A percentile compares a stretch with the other conserved stretches of the same genome.
These are phyloP conservation scores for Scrobipalpa costella DNA, from an alignment of 2,888 invertebrate genomes.

Conservation along the genomic window DNA sequence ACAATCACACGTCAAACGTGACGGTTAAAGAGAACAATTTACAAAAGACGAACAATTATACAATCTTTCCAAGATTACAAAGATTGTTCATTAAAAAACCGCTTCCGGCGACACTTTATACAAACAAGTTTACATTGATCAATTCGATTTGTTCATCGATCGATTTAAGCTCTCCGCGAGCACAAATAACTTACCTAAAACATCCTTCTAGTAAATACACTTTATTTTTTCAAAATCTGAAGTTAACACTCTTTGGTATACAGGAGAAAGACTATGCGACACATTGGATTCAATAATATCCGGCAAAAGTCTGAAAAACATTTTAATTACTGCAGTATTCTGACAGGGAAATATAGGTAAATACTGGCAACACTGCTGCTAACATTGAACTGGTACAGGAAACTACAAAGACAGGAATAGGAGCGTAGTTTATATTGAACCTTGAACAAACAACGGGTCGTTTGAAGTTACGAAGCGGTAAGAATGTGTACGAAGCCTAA, in stretches of 20 bases:
- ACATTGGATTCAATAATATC: background rate
- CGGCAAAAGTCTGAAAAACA: background rate
- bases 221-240: slow-evolving; percentile 30
- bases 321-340: background rate
- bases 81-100: slow-evolving; percentile 15
- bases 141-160: too few relatives aligned
- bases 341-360: slow-evolving; percentile 2
- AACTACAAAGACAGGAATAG: slow-evolving; percentile 17
- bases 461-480: background rate
- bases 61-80: slow-evolving; percentile 9
- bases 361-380: slow-evolving; percentile 17
- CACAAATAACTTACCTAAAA: slow-evolving; percentile 17
- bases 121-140: slow-evolving; percentile 17
- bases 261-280: slow-evolving; percentile 21
- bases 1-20: slow-evolving; percentile 11
- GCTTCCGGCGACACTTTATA: background rate
- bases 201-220: slow-evolving; percentile 24
- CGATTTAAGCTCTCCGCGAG: background rate
- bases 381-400: too few relatives aligned
- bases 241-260: slow-evolving; percentile 36
- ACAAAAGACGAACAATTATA: slow-evolving; percentile 13
- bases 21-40: slow-evolving; percentile 1
- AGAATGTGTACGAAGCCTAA: too few relatives aligned
- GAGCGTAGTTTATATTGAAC: background rate
- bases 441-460: too few relatives aligned